Conservation (phyloP, 2,797 vertebrate genomes). For the Spheniscus humboldti region DNA sequence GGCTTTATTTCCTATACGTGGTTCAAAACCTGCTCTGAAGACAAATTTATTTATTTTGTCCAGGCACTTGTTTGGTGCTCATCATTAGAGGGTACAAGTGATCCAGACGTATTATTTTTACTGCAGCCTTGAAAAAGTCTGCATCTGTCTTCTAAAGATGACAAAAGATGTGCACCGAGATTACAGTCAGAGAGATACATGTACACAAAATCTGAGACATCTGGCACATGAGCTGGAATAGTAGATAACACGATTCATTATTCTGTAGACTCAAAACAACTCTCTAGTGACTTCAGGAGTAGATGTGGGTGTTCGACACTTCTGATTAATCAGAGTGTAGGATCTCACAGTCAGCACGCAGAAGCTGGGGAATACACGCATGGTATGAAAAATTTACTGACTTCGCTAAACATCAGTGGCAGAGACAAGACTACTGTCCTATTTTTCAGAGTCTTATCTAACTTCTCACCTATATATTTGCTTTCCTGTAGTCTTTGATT, state of each 20-base stretch:
- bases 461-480: neutral
- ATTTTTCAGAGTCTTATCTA: slow-evolving; percentile 38
- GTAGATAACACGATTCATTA: slow-evolving; percentile 3
- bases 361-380: neutral
- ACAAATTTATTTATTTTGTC: neutral
- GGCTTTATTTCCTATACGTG: neutral
- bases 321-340: slow-evolving; percentile 35
- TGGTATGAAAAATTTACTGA: slow-evolving; percentile 10
- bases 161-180: neutral
- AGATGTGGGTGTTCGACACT: slow-evolving; percentile 4
- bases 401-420: neutral
- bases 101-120: neutral
- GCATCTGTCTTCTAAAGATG: neutral
- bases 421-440: neutral
- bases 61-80: neutral
- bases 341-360: neutral
- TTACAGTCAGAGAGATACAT: neutral
- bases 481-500: neutral
- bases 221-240: neutral
- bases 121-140: neutral
- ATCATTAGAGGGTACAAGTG: neutral
- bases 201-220: slow-evolving; percentile 21
- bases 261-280: neutral
- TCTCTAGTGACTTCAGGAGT: slow-evolving; percentile 8
- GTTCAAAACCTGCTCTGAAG: neutral